Base-by-base conservation (phyloP, 2,113 vertebrate species). In the Callospermophilus lateralis region DNA sequence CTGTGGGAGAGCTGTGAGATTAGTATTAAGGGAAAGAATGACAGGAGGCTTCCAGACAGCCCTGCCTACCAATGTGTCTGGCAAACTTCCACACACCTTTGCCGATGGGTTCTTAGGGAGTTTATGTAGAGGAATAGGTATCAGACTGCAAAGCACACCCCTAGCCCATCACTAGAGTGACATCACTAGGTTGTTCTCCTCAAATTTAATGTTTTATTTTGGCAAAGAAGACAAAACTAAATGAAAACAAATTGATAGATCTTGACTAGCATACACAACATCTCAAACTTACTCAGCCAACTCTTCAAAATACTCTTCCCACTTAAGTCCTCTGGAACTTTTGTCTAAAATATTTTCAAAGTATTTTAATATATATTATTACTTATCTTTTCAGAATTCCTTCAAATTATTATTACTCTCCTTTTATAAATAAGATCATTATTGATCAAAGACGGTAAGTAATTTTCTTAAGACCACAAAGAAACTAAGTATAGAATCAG, bases 221-320 rank as follows among this genome's bases (percentile, higher is more conserved):
- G 70, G 24, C 20, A 88, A 86, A 48, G 1, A 88, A 93, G 37
- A 65, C 4, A 55, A 77, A 67, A 87, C 12, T 30, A 61, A n/a
- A 28, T 87, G 17, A 80, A 97, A 94, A 67, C 73, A 8, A 95
- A 39, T 39, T 28, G 32, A 80, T 39, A 58, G 86, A 87, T 72
- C 13, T 63, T 81, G 42, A 76, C 16, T 58, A 93, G 13, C 2
- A n/a, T n/a, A 45, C 3, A 70, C 19, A 51, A 1, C 22, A 85
- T 1, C 30, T 84, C 67, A 79, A 94, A 84, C 32, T 77, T 48
- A 90, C 3, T 72, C 13, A 78, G 42, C 8, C 8, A 84, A 10
- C 4, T 63, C 42, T 80, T 28, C 37, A 48, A 93, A 63, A 72
- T 58, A 55, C 7, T 78, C 34, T 68, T 92, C 48, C 32, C 53